A percentile compares a stretch with the other conserved stretches of the same genome.
These are phyloP conservation scores for Prionace glauca DNA, from an alignment of 2,797 vertebrate genomes.

Conservation along the genomic window DNA sequence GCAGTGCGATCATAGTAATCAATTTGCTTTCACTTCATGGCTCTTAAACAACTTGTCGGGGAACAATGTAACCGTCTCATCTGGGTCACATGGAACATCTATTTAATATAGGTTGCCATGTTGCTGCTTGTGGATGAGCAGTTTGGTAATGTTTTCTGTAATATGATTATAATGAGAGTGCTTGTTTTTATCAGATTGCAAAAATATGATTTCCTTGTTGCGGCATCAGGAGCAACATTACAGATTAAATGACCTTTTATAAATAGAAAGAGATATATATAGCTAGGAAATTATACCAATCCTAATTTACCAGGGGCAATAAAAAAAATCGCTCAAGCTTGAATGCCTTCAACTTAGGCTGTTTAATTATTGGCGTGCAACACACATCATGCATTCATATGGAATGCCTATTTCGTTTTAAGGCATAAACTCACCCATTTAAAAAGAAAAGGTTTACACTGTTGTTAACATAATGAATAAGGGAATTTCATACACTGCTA, in stretches of 20 bases:
- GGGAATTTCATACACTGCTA: neutral
- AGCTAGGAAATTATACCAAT: neutral
- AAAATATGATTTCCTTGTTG: neutral
- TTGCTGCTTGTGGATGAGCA: constrained; percentile 2
- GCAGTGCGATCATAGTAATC: neutral
- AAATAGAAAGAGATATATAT: neutral
- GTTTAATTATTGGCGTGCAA: neutral
- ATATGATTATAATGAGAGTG: constrained; percentile 26
- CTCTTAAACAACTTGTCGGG: constrained; percentile 11
- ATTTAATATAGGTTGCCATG: constrained; percentile 28
- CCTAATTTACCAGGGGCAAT: constrained; percentile 17
- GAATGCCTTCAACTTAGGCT: neutral
- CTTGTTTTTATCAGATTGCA: constrained; percentile 21
- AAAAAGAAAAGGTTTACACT: neutral
- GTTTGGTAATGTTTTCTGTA: constrained; percentile 19
- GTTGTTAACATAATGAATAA: neutral
- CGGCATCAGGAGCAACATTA: neutral
- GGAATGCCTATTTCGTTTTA: neutral
- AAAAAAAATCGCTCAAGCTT: neutral
- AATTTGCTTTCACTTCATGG: neutral
- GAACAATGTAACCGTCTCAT: constrained; percentile 15
- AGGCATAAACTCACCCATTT: neutral
- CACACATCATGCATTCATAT: neutral
- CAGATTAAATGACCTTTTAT: neutral
- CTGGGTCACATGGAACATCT: constrained; percentile 17